Conservation (phyloP, 2,888 invertebrate genomes). For the Sarcophaga subvicina region DNA sequence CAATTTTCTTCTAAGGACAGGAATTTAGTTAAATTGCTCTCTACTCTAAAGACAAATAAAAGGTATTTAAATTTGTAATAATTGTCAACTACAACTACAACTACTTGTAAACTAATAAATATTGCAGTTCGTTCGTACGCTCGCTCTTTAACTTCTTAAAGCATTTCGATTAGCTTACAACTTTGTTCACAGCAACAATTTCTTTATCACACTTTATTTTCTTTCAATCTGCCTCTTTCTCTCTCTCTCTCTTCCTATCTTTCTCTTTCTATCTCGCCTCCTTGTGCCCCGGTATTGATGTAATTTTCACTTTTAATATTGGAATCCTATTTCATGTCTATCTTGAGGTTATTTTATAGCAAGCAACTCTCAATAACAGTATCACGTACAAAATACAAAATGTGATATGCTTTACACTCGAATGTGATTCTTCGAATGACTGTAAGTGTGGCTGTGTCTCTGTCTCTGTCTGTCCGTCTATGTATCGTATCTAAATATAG, state of each 20-base stretch:
- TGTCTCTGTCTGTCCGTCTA: not conserved
- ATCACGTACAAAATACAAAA: conserved; percentile 45
- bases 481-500: not conserved
- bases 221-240: not conserved
- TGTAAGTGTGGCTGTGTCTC: not conserved
- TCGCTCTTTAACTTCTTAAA: not conserved
- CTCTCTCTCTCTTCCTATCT: not conserved
- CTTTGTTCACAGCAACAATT: not conserved
- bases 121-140: too few species aligned
- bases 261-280: not conserved
- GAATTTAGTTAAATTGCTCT: too few species aligned
- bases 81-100: too few species aligned
- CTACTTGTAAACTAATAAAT: too few species aligned
- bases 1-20: too few species aligned
- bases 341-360: conserved; percentile 54
- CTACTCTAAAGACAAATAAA: too few species aligned
- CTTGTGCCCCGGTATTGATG: conserved; percentile 10
- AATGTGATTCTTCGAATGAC: conserved; percentile 13
- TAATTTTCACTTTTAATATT: conserved; percentile 50
- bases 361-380: conserved; percentile 11
- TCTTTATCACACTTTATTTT: not conserved
- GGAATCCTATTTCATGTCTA: conserved; percentile 12
- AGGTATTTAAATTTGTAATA: too few species aligned
- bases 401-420: conserved; percentile 10
- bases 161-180: not conserved